phyloP scores from a whole-genome alignment of 2,888 invertebrate genomes.

The Tetranychus piercei region DNA sequence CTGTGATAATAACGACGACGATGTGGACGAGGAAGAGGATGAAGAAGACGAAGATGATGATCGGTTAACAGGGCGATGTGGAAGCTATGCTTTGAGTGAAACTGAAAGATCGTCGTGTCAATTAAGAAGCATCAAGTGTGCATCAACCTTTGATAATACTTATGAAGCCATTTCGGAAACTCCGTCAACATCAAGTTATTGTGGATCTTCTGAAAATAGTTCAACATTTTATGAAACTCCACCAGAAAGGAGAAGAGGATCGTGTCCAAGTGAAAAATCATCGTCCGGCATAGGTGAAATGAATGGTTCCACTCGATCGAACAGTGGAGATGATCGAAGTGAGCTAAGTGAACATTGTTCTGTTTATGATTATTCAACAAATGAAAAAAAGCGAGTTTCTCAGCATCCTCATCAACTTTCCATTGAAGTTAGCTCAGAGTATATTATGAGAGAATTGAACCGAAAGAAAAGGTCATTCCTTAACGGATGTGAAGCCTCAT shows the following conservation, averaged over 20 bases:
- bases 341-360: neutral
- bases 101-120: neutral
- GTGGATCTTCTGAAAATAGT: conserved; percentile 11
- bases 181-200: conserved; percentile 4
- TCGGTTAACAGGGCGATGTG: neutral
- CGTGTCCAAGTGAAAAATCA: neutral
- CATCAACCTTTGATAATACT: conserved; percentile 6
- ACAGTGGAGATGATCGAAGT: conserved; percentile 1
- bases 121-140: neutral
- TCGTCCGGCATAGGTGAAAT: neutral
- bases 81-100: conserved; percentile 1
- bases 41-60: conserved; percentile 7
- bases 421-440: neutral
- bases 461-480: neutral
- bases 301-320: neutral
- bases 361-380: neutral
- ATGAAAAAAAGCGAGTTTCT: neutral
- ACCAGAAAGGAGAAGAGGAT: neutral
- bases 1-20: neutral
- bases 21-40: neutral
- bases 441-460: neutral
- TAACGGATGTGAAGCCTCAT: neutral
- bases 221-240: conserved; percentile 8
- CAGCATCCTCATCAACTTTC: neutral
- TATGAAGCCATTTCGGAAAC: conserved; percentile 10